Conservation (phyloP, 2,797 vertebrate species). For the Monodelphis domestica region DNA sequence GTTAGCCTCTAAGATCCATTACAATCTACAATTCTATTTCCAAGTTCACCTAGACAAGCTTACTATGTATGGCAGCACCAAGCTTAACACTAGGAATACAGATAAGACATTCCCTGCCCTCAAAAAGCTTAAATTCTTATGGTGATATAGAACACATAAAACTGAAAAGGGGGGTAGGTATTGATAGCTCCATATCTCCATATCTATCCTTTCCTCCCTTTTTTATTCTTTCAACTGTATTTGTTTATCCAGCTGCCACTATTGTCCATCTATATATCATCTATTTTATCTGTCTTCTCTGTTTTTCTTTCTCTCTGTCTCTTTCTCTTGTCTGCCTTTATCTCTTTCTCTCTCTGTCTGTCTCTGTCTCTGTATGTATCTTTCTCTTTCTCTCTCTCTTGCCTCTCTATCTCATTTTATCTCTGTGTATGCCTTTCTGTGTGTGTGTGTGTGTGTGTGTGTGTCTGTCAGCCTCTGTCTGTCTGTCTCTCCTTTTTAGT, state of each 20-base stretch:
- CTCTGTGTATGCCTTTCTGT: no score
- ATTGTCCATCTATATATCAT: not conserved
- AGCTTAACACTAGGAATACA: no score
- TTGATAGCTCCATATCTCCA: not conserved
- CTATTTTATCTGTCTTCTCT: not conserved
- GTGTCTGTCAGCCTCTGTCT: no score
- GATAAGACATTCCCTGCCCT: no score
- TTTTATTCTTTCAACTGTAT: not conserved
- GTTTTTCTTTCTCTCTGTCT: no score
- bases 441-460: no score
- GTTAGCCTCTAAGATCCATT: not conserved
- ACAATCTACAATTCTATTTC: not conserved
- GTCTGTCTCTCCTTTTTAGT: not conserved
- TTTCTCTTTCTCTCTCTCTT: no score
- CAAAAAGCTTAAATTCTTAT: not conserved
- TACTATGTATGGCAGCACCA: no score
- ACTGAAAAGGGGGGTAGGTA: not conserved
- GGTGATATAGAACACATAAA: not conserved
- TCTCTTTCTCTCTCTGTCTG: not conserved
- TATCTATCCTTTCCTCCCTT: not conserved
- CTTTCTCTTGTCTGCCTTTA: no score
- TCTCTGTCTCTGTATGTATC: no score
- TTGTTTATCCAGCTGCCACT: not conserved
- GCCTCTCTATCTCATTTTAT: no score
- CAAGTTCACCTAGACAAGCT: not conserved